phyloP scores from a whole-genome alignment of 1,140 invertebrate genomes.

The Bombus consobrinus region DNA sequence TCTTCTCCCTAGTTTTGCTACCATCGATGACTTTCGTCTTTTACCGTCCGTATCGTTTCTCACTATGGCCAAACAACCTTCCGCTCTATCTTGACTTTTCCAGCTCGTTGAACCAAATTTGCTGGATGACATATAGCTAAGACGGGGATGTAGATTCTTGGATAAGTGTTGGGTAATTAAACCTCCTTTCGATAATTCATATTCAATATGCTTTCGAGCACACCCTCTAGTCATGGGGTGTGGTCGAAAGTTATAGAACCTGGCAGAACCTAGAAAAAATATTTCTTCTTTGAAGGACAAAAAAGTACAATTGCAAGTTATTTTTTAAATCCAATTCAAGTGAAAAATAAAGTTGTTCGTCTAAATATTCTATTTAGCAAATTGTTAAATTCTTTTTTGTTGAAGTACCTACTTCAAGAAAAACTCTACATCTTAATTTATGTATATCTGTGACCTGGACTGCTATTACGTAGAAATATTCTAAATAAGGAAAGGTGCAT shows the following conservation, averaged over 20 bases:
- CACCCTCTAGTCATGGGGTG: background rate
- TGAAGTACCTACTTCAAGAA: too few species aligned
- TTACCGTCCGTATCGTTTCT: background rate
- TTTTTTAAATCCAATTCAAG: too few species aligned
- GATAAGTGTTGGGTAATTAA: background rate
- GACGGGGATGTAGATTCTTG: background rate
- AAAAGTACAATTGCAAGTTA: rapidly evolving
- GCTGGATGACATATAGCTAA: background rate
- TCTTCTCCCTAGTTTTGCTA: background rate
- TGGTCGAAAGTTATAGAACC: background rate
- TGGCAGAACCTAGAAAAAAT: too few species aligned
- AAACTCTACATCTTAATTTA: too few species aligned
- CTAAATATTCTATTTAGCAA: too few species aligned
- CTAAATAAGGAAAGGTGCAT: too few species aligned
- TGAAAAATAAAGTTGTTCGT: too few species aligned
- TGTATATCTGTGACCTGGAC: too few species aligned
- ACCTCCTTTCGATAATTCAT: background rate
- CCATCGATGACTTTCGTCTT: background rate
- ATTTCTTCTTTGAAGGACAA: too few species aligned
- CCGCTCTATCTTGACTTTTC: background rate
- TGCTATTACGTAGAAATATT: too few species aligned
- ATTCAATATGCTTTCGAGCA: background rate
- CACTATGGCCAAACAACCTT: too few species aligned
- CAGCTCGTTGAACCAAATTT: background rate
- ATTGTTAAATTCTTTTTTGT: too few species aligned